A percentile compares a stretch with the other conserved stretches of the same genome.
Evolutionary conservation across 2,797 vertebrate species (phyloP).

Genomic region (Hypotaenidia okinawae): DNA sequence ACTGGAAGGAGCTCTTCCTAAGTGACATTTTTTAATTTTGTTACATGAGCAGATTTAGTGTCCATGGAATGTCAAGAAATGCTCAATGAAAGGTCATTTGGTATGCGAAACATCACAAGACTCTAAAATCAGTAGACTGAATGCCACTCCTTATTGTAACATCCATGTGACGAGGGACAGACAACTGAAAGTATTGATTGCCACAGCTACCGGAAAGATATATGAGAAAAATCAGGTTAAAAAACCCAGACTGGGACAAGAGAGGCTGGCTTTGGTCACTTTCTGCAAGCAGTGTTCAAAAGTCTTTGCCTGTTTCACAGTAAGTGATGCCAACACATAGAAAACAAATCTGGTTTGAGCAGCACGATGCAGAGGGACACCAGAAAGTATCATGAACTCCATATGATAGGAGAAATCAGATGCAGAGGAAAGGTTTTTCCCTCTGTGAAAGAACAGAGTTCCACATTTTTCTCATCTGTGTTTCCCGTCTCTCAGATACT

Average conservation of each 20-base stretch:
- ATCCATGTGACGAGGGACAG: not conserved
- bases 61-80: not conserved
- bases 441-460: not conserved
- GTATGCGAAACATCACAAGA: not conserved
- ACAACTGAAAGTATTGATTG: not conserved
- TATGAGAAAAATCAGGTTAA: not conserved
- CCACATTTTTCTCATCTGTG: not conserved
- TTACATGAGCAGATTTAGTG: not conserved
- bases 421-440: not conserved
- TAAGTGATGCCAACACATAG: not conserved
- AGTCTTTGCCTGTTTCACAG: not conserved
- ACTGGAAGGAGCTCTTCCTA: not conserved
- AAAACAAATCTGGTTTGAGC: not conserved
- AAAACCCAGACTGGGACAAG: not conserved
- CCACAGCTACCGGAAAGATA: not conserved
- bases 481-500: not conserved
- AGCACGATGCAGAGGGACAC: not conserved
- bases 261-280: not conserved
- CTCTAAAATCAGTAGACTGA: not conserved
- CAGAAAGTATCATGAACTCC: not conserved
- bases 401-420: not conserved
- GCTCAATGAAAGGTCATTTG: not conserved
- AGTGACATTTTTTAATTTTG: not conserved
- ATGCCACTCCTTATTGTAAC: not conserved
- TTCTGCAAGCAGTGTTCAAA: not conserved